Conservation (phyloP, 2,888 invertebrate species). For the Balanococcus diminutus region DNA sequence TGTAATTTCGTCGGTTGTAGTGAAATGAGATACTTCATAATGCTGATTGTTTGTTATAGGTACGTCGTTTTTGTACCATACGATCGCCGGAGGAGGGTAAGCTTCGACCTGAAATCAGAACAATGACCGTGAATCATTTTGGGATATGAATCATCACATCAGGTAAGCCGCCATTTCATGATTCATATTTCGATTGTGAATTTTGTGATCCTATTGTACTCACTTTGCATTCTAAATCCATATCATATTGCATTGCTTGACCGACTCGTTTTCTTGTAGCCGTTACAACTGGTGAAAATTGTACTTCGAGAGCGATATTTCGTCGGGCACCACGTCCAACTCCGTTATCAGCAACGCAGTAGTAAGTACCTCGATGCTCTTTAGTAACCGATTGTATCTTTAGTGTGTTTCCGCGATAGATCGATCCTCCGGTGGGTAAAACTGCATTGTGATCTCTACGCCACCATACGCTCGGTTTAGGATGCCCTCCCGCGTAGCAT, state of each 20-base stretch:
- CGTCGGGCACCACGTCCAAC: slow-evolving; percentile 83
- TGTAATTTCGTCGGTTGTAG: slow-evolving; percentile 89
- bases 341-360: slow-evolving; percentile 88
- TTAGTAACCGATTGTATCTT: slow-evolving; percentile 79
- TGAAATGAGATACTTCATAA: slow-evolving; percentile 86
- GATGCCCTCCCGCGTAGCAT: slow-evolving; percentile 88
- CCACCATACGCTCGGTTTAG: slow-evolving; percentile 85
- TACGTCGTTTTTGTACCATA: slow-evolving; percentile 85
- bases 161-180: no score
- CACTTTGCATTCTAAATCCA: slow-evolving; percentile 90
- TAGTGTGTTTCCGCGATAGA: slow-evolving; percentile 75
- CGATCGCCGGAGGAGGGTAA: slow-evolving; percentile 90
- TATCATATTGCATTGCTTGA: slow-evolving; percentile 88
- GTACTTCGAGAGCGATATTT: slow-evolving; percentile 88
- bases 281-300: slow-evolving; percentile 84
- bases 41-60: slow-evolving; percentile 88
- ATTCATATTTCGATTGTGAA: no score
- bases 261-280: slow-evolving; percentile 83
- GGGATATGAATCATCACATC: no score
- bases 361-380: slow-evolving; percentile 90
- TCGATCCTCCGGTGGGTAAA: slow-evolving; percentile 78
- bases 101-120: slow-evolving; percentile 72
- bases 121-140: no score
- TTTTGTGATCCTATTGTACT: no score
- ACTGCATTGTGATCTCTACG: slow-evolving; percentile 91